phyloP scores from a whole-genome alignment of 2,113 vertebrate species.

The Lampris megalopsis region DNA sequence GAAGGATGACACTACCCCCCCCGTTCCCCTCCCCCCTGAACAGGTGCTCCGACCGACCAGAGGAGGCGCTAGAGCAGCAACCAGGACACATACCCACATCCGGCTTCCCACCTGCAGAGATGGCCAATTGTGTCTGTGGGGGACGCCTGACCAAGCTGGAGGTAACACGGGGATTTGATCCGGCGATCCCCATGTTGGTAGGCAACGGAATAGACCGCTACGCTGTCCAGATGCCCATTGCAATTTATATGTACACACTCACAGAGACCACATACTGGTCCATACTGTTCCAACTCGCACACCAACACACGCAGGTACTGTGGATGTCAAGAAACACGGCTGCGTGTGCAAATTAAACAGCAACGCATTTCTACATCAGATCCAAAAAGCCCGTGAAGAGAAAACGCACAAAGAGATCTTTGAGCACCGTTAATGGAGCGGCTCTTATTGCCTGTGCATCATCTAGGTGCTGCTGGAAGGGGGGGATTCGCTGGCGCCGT shows the following conservation, averaged over 20 bases:
- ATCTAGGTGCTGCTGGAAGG: conserved; percentile 47
- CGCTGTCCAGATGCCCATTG: too few relatives aligned
- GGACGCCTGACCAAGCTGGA: too few relatives aligned
- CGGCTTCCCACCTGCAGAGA: too few relatives aligned
- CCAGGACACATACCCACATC: too few relatives aligned
- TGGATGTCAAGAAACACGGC: background rate
- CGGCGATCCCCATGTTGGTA: too few relatives aligned
- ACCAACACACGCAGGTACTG: background rate
- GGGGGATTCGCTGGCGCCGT: conserved; percentile 53
- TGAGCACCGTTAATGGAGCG: conserved; percentile 60
- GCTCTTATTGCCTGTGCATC: conserved; percentile 43
- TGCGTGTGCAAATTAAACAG: conserved; percentile 6
- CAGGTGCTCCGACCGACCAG: too few relatives aligned
- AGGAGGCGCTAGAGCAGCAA: too few relatives aligned
- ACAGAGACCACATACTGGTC: background rate
- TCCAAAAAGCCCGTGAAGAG: conserved; percentile 21
- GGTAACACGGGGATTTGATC: too few relatives aligned
- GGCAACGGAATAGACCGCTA: too few relatives aligned
- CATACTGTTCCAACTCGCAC: background rate
- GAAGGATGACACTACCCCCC: too few relatives aligned
- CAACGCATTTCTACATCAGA: conserved; percentile 31
- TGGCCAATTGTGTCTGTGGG: too few relatives aligned
- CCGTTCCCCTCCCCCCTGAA: too few relatives aligned
- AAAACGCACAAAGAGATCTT: conserved; percentile 51
- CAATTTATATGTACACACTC: conserved; percentile 17